phyloP scores from a whole-genome alignment of 1,140 invertebrate genomes.

The Leguminivora glycinivorella region DNA sequence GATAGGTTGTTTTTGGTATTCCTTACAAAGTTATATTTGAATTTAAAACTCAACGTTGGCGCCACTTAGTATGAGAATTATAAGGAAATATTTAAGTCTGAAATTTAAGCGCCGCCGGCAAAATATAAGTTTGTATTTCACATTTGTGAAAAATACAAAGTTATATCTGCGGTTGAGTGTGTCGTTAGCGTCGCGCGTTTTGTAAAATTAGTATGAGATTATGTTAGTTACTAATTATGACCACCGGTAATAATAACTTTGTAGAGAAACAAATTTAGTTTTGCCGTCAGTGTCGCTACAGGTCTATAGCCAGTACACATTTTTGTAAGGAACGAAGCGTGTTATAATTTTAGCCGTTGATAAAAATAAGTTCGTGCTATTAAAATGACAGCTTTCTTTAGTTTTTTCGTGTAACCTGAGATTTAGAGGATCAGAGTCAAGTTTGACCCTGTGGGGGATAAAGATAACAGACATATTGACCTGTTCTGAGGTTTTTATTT shows the following conservation, averaged over 20 bases:
- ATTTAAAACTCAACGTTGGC: not conserved
- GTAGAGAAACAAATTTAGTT: not conserved
- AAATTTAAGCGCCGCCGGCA: not conserved
- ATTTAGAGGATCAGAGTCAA: not conserved
- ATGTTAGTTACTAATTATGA: not conserved
- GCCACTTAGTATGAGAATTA: not conserved
- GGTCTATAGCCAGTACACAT: not conserved
- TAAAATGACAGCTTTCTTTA: constrained; percentile 10
- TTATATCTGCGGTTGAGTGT: not conserved
- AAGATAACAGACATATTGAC: constrained; percentile 2
- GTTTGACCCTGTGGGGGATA: not conserved
- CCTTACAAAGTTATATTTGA: not conserved
- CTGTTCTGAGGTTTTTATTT: not conserved
- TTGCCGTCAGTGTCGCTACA: not conserved
- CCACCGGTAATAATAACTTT: not conserved
- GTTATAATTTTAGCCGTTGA: not conserved
- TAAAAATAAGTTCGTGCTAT: not conserved
- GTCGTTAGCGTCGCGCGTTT: not conserved
- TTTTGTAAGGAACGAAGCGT: not conserved
- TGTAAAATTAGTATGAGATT: not conserved
- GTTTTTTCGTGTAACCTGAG: not conserved
- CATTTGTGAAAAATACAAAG: not conserved
- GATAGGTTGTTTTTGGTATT: constrained; percentile 8
- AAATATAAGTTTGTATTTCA: not conserved
- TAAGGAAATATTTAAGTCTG: not conserved